Conservation (phyloP, 2,797 vertebrate species). For the Monodelphis domestica region DNA sequence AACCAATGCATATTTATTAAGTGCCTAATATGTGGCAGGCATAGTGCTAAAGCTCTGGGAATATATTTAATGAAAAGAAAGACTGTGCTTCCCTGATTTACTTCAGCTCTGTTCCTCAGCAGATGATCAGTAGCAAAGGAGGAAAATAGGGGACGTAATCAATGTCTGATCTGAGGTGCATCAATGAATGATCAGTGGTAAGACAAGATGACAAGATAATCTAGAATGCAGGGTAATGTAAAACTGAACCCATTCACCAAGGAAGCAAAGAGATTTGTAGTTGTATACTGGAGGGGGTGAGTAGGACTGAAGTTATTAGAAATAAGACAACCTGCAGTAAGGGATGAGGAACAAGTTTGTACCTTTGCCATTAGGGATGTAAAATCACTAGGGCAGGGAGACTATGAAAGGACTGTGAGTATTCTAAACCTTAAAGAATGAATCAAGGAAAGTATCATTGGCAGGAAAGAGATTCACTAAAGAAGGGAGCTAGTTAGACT, state of each 20-base stretch:
- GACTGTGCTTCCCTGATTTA: neutral
- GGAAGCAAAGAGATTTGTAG: neutral
- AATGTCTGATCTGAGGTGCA: neutral
- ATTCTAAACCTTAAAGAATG: neutral
- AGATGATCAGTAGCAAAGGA: neutral
- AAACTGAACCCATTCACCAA: neutral
- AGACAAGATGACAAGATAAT: neutral
- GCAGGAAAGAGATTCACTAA: neutral
- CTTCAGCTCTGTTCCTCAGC: neutral
- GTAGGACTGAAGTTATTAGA: neutral
- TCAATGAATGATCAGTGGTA: neutral
- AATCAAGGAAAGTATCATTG: neutral
- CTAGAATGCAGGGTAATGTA: neutral
- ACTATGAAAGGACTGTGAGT: neutral
- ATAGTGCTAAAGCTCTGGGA: too few species aligned
- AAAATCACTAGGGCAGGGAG: neutral
- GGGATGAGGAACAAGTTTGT: neutral
- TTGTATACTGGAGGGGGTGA: neutral
- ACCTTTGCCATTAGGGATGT: neutral
- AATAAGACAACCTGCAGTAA: neutral
- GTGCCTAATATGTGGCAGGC: fast-evolving
- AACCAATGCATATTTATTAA: neutral
- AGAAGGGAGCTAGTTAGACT: neutral
- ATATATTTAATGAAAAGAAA: neutral
- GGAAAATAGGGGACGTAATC: fast-evolving